Base-by-base conservation (phyloP, 23 tunicate genomes). In the Botrylloides violaceus region DNA sequence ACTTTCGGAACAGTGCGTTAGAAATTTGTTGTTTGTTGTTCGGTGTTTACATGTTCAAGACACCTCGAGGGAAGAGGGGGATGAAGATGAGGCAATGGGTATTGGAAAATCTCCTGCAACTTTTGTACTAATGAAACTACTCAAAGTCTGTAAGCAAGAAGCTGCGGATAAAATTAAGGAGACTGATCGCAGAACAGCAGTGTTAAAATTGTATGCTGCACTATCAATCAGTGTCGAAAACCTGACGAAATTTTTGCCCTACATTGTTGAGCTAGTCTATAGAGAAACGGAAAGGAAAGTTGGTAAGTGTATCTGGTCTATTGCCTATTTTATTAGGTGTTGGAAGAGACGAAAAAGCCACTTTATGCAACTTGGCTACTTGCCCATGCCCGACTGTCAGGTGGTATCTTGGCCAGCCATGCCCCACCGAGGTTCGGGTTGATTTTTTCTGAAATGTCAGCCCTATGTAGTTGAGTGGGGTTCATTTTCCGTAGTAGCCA, bases 191-290 rank as follows among this genome's bases (percentile, higher is more conserved):
- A 66, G 97, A 34, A 70, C 77, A 20, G 82, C 90, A 5, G 78
- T 78, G 24, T 61, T 90, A 24, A 90, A 90, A 62, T 76, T 80
- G 36, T 80, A 68, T 56, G 95, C 95, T 15, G 95, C 95, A 3
- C 55, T 76, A 30, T 75, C 53, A 7, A 1, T 87, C 19, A 76
- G 65, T 31, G 1, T 87, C 18, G 57, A 70, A 2, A 33, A 74
- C 24, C 70, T 78, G 18, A 62, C 62, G 4, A 75, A 74, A 15
- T 63, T 63, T 19, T 38, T 87, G 27, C 37, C 61, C 2, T 32
- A 76, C 29, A 33, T 87, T 6, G 61, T 87, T 29, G 81, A 80
- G 21, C 82, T 80, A 6, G 71, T 87, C 1, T 80, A 76, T 30
- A 68, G 95, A 36, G 81, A 68, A 25, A 32, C 49, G 36, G 74